These are phyloP conservation scores for Drosophila stalkeri DNA, from an alignment of 2,888 invertebrate genomes.

Conservation along the genomic window DNA sequence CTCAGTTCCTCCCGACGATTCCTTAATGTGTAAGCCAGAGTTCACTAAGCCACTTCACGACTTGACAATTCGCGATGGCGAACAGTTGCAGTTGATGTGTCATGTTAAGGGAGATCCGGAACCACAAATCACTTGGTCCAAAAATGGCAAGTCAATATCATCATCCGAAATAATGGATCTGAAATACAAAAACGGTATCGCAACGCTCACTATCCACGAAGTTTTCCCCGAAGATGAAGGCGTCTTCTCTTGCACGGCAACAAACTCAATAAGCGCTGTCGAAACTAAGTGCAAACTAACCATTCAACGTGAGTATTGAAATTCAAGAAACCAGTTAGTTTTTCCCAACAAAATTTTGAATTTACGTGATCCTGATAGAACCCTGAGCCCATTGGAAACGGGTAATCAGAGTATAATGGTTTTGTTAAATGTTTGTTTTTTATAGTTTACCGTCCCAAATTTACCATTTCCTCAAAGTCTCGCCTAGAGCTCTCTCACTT, in stretches of 20 bases:
- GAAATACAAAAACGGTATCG: constrained; percentile 95
- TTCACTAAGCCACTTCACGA: constrained; percentile 92
- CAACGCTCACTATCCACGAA: constrained; percentile 95
- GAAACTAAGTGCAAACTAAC: constrained; percentile 94
- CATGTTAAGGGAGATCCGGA: constrained; percentile 96
- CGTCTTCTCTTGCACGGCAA: constrained; percentile 94
- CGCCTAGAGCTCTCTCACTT: too few species aligned
- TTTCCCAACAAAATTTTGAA: too few species aligned
- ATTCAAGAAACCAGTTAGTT: too few species aligned
- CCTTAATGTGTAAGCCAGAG: constrained; percentile 93
- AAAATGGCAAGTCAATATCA: constrained; percentile 91
- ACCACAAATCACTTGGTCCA: constrained; percentile 95
- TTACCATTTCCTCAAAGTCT: too few species aligned
- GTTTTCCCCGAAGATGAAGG: constrained; percentile 98
- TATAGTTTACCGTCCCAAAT: too few species aligned
- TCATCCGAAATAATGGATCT: constrained; percentile 95
- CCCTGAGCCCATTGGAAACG: too few species aligned
- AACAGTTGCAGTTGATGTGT: constrained; percentile 92
- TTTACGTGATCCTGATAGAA: too few species aligned
- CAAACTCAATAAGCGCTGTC: constrained; percentile 94
- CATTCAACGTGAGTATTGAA: constrained; percentile 90
- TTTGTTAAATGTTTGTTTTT: too few species aligned
- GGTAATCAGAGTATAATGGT: too few species aligned
- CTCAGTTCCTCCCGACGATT: constrained; percentile 93
- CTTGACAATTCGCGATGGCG: constrained; percentile 94